Percentiles rank a stretch among this genome's conserved stretches.
These are phyloP conservation scores for Peromyscus aztecus DNA, from an alignment of 2,797 vertebrate species.

Conservation along the genomic window DNA sequence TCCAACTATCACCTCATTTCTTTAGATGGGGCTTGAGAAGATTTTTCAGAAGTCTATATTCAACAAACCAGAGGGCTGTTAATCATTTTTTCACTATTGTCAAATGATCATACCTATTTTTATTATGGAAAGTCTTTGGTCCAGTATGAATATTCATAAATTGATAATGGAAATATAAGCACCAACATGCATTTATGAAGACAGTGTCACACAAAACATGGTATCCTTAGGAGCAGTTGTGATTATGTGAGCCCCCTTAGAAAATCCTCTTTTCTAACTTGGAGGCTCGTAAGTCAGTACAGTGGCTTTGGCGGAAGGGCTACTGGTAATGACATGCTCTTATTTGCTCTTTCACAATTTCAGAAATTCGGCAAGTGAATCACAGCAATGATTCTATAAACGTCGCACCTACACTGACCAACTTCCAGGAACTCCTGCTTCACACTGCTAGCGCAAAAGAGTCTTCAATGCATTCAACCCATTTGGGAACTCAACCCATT, in stretches of 20 bases:
- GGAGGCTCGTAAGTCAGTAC: not conserved
- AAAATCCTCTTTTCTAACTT: not conserved
- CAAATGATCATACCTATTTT: constrained; percentile 56
- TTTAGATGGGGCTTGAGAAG: constrained; percentile 4
- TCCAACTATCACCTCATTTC: constrained; percentile 56
- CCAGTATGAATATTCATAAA: constrained; percentile 36
- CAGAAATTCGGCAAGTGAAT: constrained; percentile 53
- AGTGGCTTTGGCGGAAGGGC: not conserved
- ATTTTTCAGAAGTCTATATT: not conserved
- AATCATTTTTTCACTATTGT: not conserved
- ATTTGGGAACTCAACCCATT: constrained; percentile 37
- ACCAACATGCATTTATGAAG: constrained; percentile 24
- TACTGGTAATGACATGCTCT: not conserved
- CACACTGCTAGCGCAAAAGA: constrained; percentile 11
- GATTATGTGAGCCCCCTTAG: not conserved
- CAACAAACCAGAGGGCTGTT: constrained; percentile 10
- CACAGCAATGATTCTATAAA: constrained; percentile 13
- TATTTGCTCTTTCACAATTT: constrained; percentile 28
- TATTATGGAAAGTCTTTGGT: constrained; percentile 23
- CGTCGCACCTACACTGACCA: constrained; percentile 1
- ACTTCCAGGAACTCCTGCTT: constrained; percentile 30
- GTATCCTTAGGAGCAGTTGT: not conserved
- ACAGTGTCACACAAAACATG: constrained; percentile 29
- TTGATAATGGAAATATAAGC: not conserved
- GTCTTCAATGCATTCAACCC: not conserved